Conservation (phyloP, 2,888 invertebrate species). For the Alsophila aescularia region DNA sequence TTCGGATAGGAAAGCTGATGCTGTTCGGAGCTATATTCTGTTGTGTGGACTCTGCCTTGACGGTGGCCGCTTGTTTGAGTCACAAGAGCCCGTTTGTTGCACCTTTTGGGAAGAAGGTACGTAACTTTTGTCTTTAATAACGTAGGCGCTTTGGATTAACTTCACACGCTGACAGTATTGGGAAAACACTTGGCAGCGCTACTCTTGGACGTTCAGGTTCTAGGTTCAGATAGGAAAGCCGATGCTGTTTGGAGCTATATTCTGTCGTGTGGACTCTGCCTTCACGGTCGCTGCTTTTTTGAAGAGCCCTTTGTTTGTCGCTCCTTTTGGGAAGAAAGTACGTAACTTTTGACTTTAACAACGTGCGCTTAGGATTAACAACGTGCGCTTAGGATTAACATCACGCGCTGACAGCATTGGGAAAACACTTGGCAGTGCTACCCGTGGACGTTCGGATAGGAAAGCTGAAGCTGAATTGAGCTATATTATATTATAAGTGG, state of each 20-base stretch:
- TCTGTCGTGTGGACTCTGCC: slow-evolving; percentile 96
- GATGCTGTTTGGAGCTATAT: slow-evolving; percentile 95
- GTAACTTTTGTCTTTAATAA: slow-evolving; percentile 3
- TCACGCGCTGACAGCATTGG: slow-evolving; percentile 91
- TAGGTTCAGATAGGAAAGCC: slow-evolving; percentile 97
- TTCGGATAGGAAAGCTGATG: slow-evolving; percentile 96
- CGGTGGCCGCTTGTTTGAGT: slow-evolving; percentile 93
- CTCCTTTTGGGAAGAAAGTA: slow-evolving; percentile 89
- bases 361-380: not conserved
- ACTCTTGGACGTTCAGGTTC: slow-evolving; percentile 96
- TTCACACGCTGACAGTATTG: slow-evolving; percentile 90
- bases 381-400: slow-evolving; percentile 91
- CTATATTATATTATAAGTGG: slow-evolving; percentile 96
- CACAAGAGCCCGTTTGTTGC: slow-evolving; percentile 91
- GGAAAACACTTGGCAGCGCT: slow-evolving; percentile 94
- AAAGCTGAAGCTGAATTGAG: slow-evolving; percentile 96
- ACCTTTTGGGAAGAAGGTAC: slow-evolving; percentile 88
- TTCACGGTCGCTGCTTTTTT: slow-evolving; percentile 95
- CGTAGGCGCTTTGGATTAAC: slow-evolving; percentile 28
- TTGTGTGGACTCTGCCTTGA: slow-evolving; percentile 95
- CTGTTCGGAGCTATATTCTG: slow-evolving; percentile 96
- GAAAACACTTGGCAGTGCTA: slow-evolving; percentile 93
- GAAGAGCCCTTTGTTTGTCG: slow-evolving; percentile 90
- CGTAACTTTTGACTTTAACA: slow-evolving; percentile 10
- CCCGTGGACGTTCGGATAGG: slow-evolving; percentile 96